Evolutionary conservation across 2,113 vertebrate genomes (phyloP).

Genomic region (Mola mola): DNA sequence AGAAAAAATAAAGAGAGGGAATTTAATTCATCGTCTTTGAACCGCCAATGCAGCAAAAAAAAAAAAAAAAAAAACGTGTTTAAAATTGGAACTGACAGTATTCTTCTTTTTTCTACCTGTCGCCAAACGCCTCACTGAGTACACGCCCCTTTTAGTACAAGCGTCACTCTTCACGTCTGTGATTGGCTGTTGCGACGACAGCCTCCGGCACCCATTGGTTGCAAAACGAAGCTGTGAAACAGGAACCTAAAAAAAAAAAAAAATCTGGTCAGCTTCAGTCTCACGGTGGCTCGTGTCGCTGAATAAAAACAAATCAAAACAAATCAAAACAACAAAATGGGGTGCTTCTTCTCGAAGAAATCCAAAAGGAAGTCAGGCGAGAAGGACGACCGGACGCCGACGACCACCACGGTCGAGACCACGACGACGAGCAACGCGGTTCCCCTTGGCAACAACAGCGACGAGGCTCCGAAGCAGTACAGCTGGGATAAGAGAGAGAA

Average conservation of each 20-base stretch:
- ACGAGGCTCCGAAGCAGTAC: conserved; percentile 84
- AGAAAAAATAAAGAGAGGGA: too few relatives aligned
- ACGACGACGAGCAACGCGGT: conserved; percentile 66
- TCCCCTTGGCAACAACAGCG: conserved; percentile 76
- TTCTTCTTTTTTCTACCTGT: background rate
- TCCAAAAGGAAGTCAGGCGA: conserved; percentile 79
- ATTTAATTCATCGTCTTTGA: too few relatives aligned
- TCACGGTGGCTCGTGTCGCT: conserved; percentile 8
- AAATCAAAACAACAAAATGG: conserved; percentile 77
- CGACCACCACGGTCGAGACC: conserved; percentile 62
- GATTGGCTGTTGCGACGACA: conserved; percentile 63
- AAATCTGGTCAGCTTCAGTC: conserved; percentile 50
- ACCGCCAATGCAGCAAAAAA: too few relatives aligned
- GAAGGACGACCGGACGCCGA: conserved; percentile 66
- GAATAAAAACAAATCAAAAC: too few relatives aligned
- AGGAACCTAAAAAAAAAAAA: conserved; percentile 69
- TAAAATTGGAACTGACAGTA: too few relatives aligned
- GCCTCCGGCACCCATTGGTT: conserved; percentile 70
- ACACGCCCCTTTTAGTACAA: background rate
- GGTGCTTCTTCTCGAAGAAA: conserved; percentile 85
- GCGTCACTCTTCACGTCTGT: conserved; percentile 3
- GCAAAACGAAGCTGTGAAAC: conserved; percentile 60
- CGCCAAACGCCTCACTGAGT: background rate
- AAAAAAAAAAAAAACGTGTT: too few relatives aligned
- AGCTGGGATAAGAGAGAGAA: conserved; percentile 88